Base-by-base conservation (phyloP, 2,113 vertebrate species). In the Condylura cristata region DNA sequence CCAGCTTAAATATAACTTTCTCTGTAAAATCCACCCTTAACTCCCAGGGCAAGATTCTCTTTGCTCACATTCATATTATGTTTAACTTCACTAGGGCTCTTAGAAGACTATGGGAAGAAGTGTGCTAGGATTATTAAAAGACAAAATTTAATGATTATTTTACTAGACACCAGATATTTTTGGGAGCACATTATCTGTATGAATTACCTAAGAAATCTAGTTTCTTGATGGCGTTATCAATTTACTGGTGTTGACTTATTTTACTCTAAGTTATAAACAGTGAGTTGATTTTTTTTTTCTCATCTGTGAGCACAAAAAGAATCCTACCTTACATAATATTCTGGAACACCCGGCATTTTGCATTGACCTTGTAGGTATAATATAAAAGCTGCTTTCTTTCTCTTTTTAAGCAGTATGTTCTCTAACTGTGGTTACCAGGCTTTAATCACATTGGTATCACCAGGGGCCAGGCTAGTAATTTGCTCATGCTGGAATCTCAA, bases 391-490 rank as follows among this genome's bases (percentile, higher is more conserved):
- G 37, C 30, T 30, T 86, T 70, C 8, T 48, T 16, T 81, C 41
- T 84, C 9, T 18, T 76, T 89, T 71, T 78, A 58, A 72, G 86
- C 28, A 32, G 28, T 14, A 20, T 18, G 60, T 58, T 87, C 28
- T 53, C 61, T 41, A 28, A 66, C 34, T 41, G 8, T 86, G 86
- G 75, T 91, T 75, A 74, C 60, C 26, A 79, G 70, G 28, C 30
- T 75, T 91, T 92, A 89, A 85, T 96, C 72, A 87, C 10, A 28
- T 37, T 89, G 46, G 24, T 79, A 78, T 97, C 56, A 85, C 17
- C 6, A 71, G 76, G n/a, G 53, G 28, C 94, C 41, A 81, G 70
- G n/a, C 76, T 34, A 95, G 53, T 94, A 92, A 96, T 96, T 96
- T 76, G 65, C 60, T 94, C 53, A 30, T 58, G 46, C 53, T 51